These are phyloP conservation scores for Tamias sibiricus DNA, from an alignment of 2,113 vertebrate species.

Conservation along the genomic window DNA sequence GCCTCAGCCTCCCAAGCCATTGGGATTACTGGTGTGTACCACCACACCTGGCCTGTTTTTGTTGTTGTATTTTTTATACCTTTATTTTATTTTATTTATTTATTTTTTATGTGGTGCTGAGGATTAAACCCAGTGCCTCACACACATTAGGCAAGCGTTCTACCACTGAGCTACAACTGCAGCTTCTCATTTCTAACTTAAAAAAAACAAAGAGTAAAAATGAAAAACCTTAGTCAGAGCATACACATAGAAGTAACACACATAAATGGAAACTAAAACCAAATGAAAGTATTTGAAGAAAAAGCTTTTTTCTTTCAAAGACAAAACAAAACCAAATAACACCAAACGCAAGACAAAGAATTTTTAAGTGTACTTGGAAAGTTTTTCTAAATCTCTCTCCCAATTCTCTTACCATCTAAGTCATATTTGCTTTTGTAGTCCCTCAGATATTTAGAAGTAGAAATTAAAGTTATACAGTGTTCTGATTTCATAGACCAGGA, in stretches of 20 bases:
- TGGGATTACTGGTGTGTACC: no score
- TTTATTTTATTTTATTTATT: no score
- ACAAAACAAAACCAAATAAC: slow-evolving; percentile 26
- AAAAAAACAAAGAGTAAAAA: not conserved
- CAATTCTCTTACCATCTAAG: not conserved
- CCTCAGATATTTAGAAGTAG: not conserved
- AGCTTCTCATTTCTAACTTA: not conserved
- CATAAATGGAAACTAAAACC: not conserved
- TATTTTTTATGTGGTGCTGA: no score
- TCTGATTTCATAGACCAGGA: slow-evolving; percentile 12
- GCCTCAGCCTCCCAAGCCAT: no score
- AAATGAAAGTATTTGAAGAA: not conserved
- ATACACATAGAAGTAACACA: not conserved
- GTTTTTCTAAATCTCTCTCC: not conserved
- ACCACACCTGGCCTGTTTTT: no score
- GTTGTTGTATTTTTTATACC: no score
- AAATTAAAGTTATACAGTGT: not conserved
- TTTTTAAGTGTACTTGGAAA: not conserved
- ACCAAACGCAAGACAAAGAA: not conserved
- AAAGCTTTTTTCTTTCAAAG: not conserved
- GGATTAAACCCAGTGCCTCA: no score
- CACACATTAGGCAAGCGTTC: no score
- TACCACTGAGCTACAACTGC: no score
- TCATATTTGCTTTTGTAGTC: not conserved
- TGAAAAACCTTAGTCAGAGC: not conserved